A percentile compares a stretch with the other conserved stretches of the same genome.
phyloP scores from a whole-genome alignment of 2,113 vertebrate genomes.

The Nannospalax galili region DNA sequence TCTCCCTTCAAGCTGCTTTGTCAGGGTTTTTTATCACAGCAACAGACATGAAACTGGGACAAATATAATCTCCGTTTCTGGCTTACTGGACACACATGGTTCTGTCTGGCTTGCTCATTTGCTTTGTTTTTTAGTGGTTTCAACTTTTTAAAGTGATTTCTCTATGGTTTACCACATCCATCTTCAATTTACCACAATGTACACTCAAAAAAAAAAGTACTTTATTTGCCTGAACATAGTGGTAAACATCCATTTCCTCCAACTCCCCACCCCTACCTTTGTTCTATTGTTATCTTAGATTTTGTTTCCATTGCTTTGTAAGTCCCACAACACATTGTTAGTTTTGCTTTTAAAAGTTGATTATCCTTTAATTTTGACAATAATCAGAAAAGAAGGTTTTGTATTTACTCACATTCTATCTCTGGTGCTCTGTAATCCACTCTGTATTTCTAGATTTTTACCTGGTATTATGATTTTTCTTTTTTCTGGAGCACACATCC shows the following conservation, averaged over 20 bases:
- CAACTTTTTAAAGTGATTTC: slow-evolving; percentile 25
- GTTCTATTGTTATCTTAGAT: not conserved
- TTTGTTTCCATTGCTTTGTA: slow-evolving; percentile 8
- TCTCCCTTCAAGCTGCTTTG: not conserved
- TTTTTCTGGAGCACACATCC: not conserved
- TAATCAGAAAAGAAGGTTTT: not conserved
- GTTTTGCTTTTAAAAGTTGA: not conserved
- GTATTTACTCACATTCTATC: not conserved
- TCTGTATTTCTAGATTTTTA: not conserved
- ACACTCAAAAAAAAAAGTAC: not conserved
- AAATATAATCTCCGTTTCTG: not conserved
- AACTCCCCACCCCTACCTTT: not conserved
- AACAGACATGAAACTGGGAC: not conserved
- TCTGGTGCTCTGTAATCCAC: not conserved
- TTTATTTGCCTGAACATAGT: not conserved
- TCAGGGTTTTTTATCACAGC: not conserved
- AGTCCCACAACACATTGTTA: not conserved
- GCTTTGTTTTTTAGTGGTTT: not conserved
- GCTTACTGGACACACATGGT: not conserved
- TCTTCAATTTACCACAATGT: not conserved
- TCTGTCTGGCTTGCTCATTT: not conserved
- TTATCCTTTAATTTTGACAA: slow-evolving; percentile 8
- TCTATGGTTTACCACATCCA: not conserved
- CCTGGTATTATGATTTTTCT: not conserved
- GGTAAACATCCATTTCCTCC: slow-evolving; percentile 22